A percentile compares a stretch with the other conserved stretches of the same genome.
Evolutionary conservation across 2,797 vertebrate species (phyloP).

Genomic region (Gila robusta): DNA sequence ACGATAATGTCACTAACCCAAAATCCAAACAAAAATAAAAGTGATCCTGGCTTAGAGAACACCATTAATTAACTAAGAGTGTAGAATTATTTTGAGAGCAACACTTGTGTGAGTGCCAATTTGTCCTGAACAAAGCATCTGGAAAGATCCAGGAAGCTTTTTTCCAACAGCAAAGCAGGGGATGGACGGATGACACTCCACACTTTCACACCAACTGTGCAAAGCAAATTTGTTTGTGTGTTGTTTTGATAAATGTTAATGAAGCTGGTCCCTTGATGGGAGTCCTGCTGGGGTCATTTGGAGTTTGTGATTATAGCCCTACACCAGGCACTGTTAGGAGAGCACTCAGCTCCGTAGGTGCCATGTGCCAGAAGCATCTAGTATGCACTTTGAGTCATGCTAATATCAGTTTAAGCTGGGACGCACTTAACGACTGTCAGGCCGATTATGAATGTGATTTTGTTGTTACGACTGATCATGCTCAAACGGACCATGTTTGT

Average conservation of each 20-base stretch:
- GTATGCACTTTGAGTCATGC: slow-evolving; percentile 68
- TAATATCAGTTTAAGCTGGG: slow-evolving; percentile 63
- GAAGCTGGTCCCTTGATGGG: slow-evolving; percentile 64
- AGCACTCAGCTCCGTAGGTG: slow-evolving; percentile 27
- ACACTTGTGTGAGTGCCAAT: slow-evolving; percentile 50
- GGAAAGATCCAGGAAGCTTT: background rate
- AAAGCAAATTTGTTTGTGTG: slow-evolving; percentile 74
- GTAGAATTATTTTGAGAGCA: background rate
- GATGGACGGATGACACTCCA: background rate
- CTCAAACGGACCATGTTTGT: too few species aligned
- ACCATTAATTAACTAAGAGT: background rate
- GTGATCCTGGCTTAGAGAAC: background rate
- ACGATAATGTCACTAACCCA: background rate
- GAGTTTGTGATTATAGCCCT: slow-evolving; percentile 68
- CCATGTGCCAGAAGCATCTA: slow-evolving; percentile 50
- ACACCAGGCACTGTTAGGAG: slow-evolving; percentile 47
- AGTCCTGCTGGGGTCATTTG: slow-evolving; percentile 67
- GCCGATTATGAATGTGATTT: too few species aligned
- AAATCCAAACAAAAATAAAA: background rate
- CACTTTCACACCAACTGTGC: slow-evolving; percentile 70
- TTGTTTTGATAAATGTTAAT: slow-evolving; percentile 76
- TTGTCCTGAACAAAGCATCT: slow-evolving; percentile 64
- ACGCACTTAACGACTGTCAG: too few species aligned
- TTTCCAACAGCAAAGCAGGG: slow-evolving; percentile 54
- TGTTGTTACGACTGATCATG: too few species aligned